These are phyloP conservation scores for Eristalis pertinax DNA, from an alignment of 2,888 invertebrate species.

Conservation along the genomic window DNA sequence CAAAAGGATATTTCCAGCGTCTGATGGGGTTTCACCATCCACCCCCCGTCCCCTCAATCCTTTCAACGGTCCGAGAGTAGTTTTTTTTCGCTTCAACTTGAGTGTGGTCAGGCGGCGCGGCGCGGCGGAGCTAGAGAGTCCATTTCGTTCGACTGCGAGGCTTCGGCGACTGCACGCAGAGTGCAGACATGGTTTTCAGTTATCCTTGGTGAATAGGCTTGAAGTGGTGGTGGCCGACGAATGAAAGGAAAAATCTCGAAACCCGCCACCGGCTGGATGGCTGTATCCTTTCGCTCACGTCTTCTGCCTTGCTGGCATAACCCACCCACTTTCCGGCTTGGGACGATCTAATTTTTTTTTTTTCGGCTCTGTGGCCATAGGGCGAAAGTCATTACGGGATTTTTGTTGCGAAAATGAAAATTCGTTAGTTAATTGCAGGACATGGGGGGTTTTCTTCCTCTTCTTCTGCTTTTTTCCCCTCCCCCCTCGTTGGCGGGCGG, in stretches of 20 bases:
- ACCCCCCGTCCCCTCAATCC: not conserved
- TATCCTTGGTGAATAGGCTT: slow-evolving; percentile 71
- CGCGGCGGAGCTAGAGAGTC: slow-evolving; percentile 13
- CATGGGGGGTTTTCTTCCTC: slow-evolving; percentile 8
- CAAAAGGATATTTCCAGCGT: slow-evolving; percentile 69
- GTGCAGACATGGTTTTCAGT: slow-evolving; percentile 70
- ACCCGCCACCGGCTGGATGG: not conserved
- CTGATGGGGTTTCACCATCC: slow-evolving; percentile 44
- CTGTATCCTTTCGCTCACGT: slow-evolving; percentile 9
- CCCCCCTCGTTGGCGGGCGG: not conserved
- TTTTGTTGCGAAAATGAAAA: slow-evolving; percentile 61
- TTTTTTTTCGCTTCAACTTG: slow-evolving; percentile 43
- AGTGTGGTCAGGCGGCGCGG: slow-evolving; percentile 50
- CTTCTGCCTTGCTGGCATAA: no score
- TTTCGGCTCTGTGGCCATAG: slow-evolving; percentile 23
- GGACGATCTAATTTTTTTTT: slow-evolving; percentile 15
- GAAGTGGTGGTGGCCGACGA: slow-evolving; percentile 59
- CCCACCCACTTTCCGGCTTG: not conserved
- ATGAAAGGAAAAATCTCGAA: slow-evolving; percentile 48
- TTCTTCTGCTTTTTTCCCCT: not conserved
- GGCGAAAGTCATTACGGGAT: slow-evolving; percentile 66
- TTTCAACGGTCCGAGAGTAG: not conserved
- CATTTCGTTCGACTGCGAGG: slow-evolving; percentile 15
- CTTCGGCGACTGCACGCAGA: slow-evolving; percentile 47
- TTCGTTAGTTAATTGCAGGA: slow-evolving; percentile 71